Evolutionary conservation across 2,888 invertebrate genomes (phyloP).

Genomic region (Micropterix aruncella): DNA sequence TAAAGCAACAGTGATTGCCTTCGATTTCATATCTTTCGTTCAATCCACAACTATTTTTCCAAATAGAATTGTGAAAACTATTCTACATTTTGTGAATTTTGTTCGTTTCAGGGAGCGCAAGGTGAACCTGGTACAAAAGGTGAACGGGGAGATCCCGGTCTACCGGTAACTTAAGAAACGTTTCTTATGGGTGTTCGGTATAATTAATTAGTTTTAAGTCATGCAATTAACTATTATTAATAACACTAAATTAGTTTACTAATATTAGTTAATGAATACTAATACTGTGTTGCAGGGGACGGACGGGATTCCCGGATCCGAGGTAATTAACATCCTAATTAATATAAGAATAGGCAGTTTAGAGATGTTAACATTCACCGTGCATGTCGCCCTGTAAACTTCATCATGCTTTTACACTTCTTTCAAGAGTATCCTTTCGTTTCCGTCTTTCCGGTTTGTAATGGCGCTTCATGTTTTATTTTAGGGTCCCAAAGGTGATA

Average conservation of each 20-base stretch:
- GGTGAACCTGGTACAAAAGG: slow-evolving; percentile 88
- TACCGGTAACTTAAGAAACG: slow-evolving; percentile 58
- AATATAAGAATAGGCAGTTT: not conserved
- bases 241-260: too few relatives aligned
- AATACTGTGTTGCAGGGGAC: slow-evolving; percentile 88
- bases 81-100: too few relatives aligned
- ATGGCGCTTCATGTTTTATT: slow-evolving; percentile 19
- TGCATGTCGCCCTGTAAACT: not conserved
- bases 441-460: not conserved
- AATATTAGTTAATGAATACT: too few relatives aligned
- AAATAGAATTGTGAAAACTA: too few relatives aligned
- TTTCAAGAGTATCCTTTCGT: not conserved
- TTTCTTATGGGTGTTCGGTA: not conserved
- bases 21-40: too few relatives aligned
- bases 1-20: too few relatives aligned
- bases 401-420: not conserved
- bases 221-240: slow-evolving; percentile 1
- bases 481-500: slow-evolving; percentile 81
- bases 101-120: slow-evolving; percentile 87
- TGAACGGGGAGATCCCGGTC: slow-evolving; percentile 84
- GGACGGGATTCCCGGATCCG: slow-evolving; percentile 85
- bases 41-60: too few relatives aligned
- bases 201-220: slow-evolving; percentile 3
- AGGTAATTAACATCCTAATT: slow-evolving; percentile 38
- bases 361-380: not conserved